Base-by-base conservation (phyloP, 2,888 invertebrate species). In the Phortica okadai region DNA sequence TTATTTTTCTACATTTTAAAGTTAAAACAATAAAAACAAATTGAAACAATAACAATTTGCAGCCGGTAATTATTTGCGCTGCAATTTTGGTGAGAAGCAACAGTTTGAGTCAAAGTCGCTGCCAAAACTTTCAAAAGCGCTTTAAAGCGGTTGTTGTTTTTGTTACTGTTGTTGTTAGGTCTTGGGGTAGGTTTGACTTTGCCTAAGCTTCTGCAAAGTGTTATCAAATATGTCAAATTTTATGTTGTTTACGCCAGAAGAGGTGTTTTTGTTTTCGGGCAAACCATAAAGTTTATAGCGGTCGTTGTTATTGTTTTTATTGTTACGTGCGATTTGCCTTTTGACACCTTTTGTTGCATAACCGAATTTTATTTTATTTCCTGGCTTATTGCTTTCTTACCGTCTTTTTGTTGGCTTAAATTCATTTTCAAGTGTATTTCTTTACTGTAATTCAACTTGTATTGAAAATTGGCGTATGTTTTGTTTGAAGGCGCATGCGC, bases 171-270 rank as follows among this genome's bases (percentile, higher is more conserved):
- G 7, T 11, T 66, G 25, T 41, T 66, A 5, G n/a, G 25, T 45
- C 41, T 64, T 67, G 74, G 25, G 74, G 58, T 67, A 58, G 58
- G 69, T 69, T 74, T 11, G 25, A 8, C 8, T 69, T 69, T 14
- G 45, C 45, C 16, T 62, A 21, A 62, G 11, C 25, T 1, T 11
- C 10, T 14, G 16, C 6, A 44, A 42, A n/a, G 2, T 44, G 44
- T 44, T 42, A n/a, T 10, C 45, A 45, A 41, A 44, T n/a, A 2
- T 33, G 64, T 41, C 16, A 33, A 59, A 59, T 59, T 58, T 10
- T 21, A 59, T 59, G 21, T 59, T 16, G 25, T 5, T 33, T 33
- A 21, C 21, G 21, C 21, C 21, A 21, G 21, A 21, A 33, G 33
- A 33, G 33, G 2, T 33, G 4, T 33, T 33, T 33, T 33, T 33